Evolutionary conservation across 2,797 vertebrate species (phyloP), one percentile per base, ranked within the genome.

Genomic region (Staurois parvus): DNA sequence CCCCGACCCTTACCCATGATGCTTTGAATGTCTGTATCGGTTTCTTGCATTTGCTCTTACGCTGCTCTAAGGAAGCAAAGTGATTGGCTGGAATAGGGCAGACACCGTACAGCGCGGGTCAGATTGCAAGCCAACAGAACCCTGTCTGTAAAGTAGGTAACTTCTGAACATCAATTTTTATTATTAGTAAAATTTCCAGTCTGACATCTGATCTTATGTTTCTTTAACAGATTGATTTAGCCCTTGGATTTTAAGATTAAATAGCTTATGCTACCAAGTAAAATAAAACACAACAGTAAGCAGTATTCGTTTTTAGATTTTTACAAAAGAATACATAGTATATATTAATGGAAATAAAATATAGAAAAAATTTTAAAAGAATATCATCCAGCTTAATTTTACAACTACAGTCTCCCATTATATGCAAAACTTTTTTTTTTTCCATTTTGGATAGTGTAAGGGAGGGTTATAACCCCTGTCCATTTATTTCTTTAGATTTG

Each of bases 91-190:
- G 97, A 97, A 95, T 98, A 97, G 97, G 95, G 96, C 98, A 97
- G 96, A 96, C 96, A 90, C 95, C 96, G 96, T 94, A 93, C 95
- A 96, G 96, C 96, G 95, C 95, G 96, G 97, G 97, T 97, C 97
- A 96, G 96, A 96, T 96, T 96, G 94, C 97, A 97, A 97, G 97
- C 94, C 95, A 96, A 90, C 96, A 91, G 94, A 95, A 94, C 94
- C 95, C 91, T 96, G 95, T 92, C 94, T 95, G 95, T 95, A 97
- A 96, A 97, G 97, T 99, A 99, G 98, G 98, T 99, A 99, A 70
- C 89, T 91, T 92, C 86, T 92, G 88, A 91, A 90, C 89, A 91
- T 90, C 88, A 88, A 91, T 78, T 24, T 88, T 92, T 93, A n/a
- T 91, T 88, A 86, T 91, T 87, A 90, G 80, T 92, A 85, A 91